Conservation (phyloP, 37 sponge, comb jelly and placozoan genomes). For the Theonella swinhoei region DNA sequence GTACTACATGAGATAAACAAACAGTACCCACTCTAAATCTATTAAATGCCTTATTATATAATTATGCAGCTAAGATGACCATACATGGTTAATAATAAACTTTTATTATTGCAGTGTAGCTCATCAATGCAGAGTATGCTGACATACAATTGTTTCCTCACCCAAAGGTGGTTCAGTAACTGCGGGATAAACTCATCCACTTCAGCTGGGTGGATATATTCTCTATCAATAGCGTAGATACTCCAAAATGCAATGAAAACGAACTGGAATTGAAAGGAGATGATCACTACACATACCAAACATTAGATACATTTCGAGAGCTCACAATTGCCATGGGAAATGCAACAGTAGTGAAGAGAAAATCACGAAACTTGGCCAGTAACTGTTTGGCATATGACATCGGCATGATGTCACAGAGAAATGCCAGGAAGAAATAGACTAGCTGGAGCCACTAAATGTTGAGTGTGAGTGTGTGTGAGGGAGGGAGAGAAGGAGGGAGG, state of each 20-base stretch:
- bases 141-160: too few species aligned
- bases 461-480: too few species aligned
- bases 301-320: not conserved
- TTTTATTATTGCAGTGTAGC: too few species aligned
- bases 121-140: not conserved
- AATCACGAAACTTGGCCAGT: slow-evolving; percentile 35
- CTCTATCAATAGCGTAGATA: slow-evolving; percentile 61
- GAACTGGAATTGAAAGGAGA: too few species aligned
- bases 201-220: slow-evolving; percentile 59
- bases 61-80: too few species aligned
- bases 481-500: too few species aligned
- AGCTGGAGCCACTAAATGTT: slow-evolving; percentile 75
- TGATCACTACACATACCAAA: too few species aligned
- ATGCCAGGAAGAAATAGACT: slow-evolving; percentile 73
- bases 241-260: slow-evolving; percentile 73
- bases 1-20: too few species aligned
- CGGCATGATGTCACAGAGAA: slow-evolving; percentile 82
- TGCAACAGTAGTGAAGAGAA: slow-evolving; percentile 50
- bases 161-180: slow-evolving; percentile 64
- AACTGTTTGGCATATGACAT: slow-evolving; percentile 11
- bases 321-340: slow-evolving; percentile 71
- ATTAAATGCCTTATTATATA: too few species aligned
- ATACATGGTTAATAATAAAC: too few species aligned
- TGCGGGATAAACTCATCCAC: slow-evolving; percentile 60
- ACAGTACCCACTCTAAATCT: too few species aligned